Conservation (phyloP, 2,888 invertebrate genomes). For the Escarpia spicata region DNA sequence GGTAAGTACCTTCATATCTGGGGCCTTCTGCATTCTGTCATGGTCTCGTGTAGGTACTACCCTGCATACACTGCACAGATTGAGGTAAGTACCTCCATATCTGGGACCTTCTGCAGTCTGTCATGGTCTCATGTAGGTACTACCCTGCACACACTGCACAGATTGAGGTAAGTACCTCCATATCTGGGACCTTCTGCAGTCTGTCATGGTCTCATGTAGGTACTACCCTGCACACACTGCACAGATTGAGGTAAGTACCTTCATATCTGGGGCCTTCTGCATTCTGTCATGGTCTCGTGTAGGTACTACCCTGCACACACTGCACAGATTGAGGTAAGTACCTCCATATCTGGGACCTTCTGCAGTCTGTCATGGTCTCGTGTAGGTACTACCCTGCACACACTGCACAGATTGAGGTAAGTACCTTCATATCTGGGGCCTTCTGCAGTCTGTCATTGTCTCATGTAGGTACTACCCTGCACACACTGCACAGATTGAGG, state of each 20-base stretch:
- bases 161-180: conserved; percentile 80
- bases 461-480: no score
- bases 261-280: conserved; percentile 80
- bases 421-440: no score
- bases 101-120: no score
- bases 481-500: no score
- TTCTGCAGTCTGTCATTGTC: no score
- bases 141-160: conserved; percentile 98
- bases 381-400: no score
- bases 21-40: no score
- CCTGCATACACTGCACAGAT: conserved; percentile 98
- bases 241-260: conserved; percentile 63
- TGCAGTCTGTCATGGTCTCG: no score
- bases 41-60: conserved; percentile 83
- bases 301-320: conserved; percentile 96
- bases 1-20: conserved; percentile 67
- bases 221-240: no score
- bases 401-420: no score
- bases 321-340: conserved; percentile 70
- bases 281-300: not conserved
- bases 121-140: conserved; percentile 77
- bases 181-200: no score
- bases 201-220: no score
- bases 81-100: conserved; percentile 73
- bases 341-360: conserved; percentile 60